Evolutionary conservation across 2,888 invertebrate genomes (phyloP), one percentile per base, ranked within the genome.

Genomic region (Drosophila parthenogenetica): DNA sequence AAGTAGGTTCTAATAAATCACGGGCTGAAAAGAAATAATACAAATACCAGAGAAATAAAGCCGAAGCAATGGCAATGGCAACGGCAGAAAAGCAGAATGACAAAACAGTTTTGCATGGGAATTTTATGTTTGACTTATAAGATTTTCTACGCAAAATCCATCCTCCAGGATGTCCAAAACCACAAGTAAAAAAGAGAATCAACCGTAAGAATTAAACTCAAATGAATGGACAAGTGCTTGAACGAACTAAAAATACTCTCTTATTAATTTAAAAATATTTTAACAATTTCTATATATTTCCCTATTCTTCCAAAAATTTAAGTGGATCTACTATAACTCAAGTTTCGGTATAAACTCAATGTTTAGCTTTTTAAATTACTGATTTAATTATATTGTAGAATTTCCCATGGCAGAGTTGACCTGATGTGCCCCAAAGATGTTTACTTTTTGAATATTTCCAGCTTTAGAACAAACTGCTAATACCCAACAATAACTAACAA

Each of bases 51-150:
- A 60, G 14, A 61, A 67, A 61, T 69, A 61, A 79, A 79, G 65
- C 63, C 66, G 51, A 40, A 35, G 37, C 49, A 50, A 17, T 5
- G 19, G 22, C 14, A 40, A 22, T 17, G 37, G 32, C 42, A 40
- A 7, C 32, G 37, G 7, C 39, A 40, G 57, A 35, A 50, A 25
- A 39, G 63, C 53, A 39, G 69, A 75, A 87, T 86, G 87, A 86
- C 86, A 86, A 83, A 80, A 83, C 84, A 87, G 69, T 77, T 82
- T 85, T 79, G 66, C 72, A 70, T 65, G 59, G 54, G 48, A 89
- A 77, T 83, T 68, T 77, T 78, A 87, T 80, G 81, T 89, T 84
- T 89, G 82, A 83, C 82, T 83, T 89, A 83, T 87, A 74, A 83
- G 87, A 89, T 89, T 83, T 77, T 71, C 87, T 60, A 69, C 80